These are phyloP conservation scores for Shargacucullia verbasci DNA, from an alignment of 2,888 invertebrate species.

Conservation along the genomic window DNA sequence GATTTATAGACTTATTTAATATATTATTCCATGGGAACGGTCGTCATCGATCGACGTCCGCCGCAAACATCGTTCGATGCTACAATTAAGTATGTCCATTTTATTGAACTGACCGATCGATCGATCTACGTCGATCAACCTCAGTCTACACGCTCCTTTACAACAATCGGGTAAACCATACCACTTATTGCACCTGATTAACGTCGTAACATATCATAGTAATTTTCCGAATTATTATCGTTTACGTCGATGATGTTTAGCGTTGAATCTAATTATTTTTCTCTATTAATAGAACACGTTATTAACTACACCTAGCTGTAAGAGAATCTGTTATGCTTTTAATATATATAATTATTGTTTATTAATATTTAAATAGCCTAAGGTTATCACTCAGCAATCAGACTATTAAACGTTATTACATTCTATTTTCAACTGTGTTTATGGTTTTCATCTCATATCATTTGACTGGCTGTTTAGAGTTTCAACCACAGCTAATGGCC, in stretches of 20 bases:
- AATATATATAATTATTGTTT: constrained; percentile 21
- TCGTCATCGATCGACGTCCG: no score
- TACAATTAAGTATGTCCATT: no score
- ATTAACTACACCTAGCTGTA: constrained; percentile 3
- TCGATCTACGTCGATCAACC: no score
- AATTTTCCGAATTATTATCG: constrained; percentile 34
- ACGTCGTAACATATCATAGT: constrained; percentile 20
- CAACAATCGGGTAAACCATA: constrained; percentile 29
- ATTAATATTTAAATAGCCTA: constrained; percentile 26
- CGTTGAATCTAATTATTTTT: constrained; percentile 33
- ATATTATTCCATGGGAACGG: no score
- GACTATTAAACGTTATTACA: constrained; percentile 20
- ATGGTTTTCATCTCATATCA: constrained; percentile 32
- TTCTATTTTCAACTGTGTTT: constrained; percentile 30
- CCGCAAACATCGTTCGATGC: no score
- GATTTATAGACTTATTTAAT: no score
- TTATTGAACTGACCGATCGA: no score
- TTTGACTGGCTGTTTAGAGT: constrained; percentile 25
- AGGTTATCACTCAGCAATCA: constrained; percentile 30
- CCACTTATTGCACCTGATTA: constrained; percentile 50
- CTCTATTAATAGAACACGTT: constrained; percentile 26
- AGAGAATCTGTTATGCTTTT: constrained; percentile 19
- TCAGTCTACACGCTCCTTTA: background rate
- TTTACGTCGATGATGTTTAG: constrained; percentile 22
- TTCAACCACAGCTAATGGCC: constrained; percentile 3